Base-by-base conservation (phyloP, 2,113 vertebrate species). In the Gymnarchus niloticus region DNA sequence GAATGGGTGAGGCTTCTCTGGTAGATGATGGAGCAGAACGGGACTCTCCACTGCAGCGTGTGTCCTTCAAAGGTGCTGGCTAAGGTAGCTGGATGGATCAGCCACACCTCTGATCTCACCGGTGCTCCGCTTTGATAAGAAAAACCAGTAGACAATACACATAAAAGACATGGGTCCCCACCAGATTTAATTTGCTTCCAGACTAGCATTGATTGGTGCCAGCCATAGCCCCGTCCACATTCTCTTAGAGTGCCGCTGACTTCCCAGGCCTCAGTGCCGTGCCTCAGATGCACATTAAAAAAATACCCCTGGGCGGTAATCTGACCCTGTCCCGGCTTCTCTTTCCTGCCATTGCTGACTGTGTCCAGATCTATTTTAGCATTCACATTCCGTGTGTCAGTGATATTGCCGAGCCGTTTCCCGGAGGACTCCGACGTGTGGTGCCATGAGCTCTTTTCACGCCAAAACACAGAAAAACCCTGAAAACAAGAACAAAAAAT, bases 341-440 rank as follows among this genome's bases (percentile, higher is more conserved):
- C 73, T 85, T 85, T 85, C 84, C 10, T 14, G 1, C 33, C 73
- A 10, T 73, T 85, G 84, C 84, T 85, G 84, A 85, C 84, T 80
- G 51, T 25, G 44, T 51, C 73, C 84, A 56, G 52, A 85, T 85
- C 84, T 85, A 85, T 83, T 85, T 85, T 78, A 56, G 48, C 33
- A 44, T 23, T 0, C 41, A 3, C 9, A 80, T 25, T 77, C 52
- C 6, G 41, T 52, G 21, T 57, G 69, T 57, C 84, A 56, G 49
- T 33, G 52, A 83, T 6, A 21, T 37, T 46, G 2, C 52, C 19
- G 6, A 48, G 44, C 44, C 12, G 0, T n/a, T 23, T 48, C 59
- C 0, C n/a, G 17, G 14, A n/a, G n/a, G 57, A 84, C 14, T 25
- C 2, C 37, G 3, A n/a, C 44, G 37, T 6, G 46, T 19, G 49